Percentiles rank a stretch among this genome's conserved stretches.
phyloP scores from a whole-genome alignment of 2,888 invertebrate species.

The Villa cingulata region DNA sequence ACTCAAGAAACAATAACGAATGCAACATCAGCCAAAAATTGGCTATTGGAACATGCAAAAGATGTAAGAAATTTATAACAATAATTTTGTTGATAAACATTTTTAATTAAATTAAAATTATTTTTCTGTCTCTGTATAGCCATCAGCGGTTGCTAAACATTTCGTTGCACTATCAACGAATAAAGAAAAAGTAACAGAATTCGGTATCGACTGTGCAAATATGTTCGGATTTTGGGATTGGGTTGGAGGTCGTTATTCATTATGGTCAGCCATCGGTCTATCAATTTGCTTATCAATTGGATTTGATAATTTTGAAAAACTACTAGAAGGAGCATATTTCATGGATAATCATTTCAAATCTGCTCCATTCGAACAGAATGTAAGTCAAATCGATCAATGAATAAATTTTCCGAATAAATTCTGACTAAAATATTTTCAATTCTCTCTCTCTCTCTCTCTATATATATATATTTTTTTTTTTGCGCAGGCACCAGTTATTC shows the following conservation, averaged over 20 bases:
- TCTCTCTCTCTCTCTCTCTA: no score
- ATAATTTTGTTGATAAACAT: no score
- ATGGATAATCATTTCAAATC: slow-evolving; percentile 88
- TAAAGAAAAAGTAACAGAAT: slow-evolving; percentile 81
- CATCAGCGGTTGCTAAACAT: slow-evolving; percentile 80
- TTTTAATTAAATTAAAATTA: background rate
- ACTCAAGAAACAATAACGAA: slow-evolving; percentile 99
- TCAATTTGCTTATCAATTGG: slow-evolving; percentile 90
- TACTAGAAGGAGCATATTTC: slow-evolving; percentile 80
- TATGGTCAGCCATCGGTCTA: slow-evolving; percentile 98
- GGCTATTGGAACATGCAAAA: slow-evolving; percentile 79
- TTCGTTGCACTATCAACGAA: slow-evolving; percentile 98
- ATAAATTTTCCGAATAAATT: no score
- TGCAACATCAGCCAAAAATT: slow-evolving; percentile 91
- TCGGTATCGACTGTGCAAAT: slow-evolving; percentile 92
- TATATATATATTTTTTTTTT: background rate
- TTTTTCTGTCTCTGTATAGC: slow-evolving; percentile 38
- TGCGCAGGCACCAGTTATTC: slow-evolving; percentile 85
- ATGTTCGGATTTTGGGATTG: slow-evolving; percentile 99
- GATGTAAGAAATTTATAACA: slow-evolving; percentile 57
- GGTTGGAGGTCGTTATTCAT: slow-evolving; percentile 94
- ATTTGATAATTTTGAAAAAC: slow-evolving; percentile 84
- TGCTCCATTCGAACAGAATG: slow-evolving; percentile 82
- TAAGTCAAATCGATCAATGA: slow-evolving; percentile 38
- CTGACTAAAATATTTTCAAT: background rate